phyloP scores from a whole-genome alignment of 2,888 invertebrate species.

The Callimorpha dominula region DNA sequence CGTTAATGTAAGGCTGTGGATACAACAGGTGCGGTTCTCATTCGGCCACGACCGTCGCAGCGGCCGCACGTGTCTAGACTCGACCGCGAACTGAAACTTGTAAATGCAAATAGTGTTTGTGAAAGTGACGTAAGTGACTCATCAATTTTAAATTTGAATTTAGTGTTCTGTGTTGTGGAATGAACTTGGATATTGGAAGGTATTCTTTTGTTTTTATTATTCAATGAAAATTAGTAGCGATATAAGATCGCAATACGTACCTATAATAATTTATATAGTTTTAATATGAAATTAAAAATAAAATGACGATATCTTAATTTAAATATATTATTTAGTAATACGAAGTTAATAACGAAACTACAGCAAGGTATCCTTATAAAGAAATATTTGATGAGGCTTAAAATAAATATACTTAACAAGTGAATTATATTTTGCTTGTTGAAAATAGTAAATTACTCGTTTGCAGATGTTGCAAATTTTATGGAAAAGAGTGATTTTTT shows the following conservation, averaged over 20 bases:
- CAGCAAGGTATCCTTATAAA: no score
- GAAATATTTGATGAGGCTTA: background rate
- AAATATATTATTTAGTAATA: background rate
- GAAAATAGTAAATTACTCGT: background rate
- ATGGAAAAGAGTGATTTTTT: no score
- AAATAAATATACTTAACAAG: background rate
- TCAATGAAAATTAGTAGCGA: background rate
- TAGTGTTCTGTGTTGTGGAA: constrained; percentile 29
- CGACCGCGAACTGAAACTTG: constrained; percentile 48
- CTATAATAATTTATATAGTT: no score
- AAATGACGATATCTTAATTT: background rate
- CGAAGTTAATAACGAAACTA: no score
- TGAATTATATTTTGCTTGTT: background rate
- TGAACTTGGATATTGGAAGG: constrained; percentile 39
- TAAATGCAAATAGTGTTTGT: constrained; percentile 47
- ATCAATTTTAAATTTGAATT: constrained; percentile 28
- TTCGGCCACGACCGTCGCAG: constrained; percentile 67
- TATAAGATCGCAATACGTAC: background rate
- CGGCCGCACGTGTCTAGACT: constrained; percentile 62
- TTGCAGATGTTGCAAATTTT: no score
- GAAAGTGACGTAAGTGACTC: constrained; percentile 41
- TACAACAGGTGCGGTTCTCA: constrained; percentile 77
- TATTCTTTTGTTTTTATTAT: constrained; percentile 24
- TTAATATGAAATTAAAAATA: no score
- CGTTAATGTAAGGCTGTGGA: constrained; percentile 53